Percentiles rank a stretch among this genome's conserved stretches.
Conservation (phyloP, 2,888 invertebrate genomes). For the Dasypolia templi region DNA sequence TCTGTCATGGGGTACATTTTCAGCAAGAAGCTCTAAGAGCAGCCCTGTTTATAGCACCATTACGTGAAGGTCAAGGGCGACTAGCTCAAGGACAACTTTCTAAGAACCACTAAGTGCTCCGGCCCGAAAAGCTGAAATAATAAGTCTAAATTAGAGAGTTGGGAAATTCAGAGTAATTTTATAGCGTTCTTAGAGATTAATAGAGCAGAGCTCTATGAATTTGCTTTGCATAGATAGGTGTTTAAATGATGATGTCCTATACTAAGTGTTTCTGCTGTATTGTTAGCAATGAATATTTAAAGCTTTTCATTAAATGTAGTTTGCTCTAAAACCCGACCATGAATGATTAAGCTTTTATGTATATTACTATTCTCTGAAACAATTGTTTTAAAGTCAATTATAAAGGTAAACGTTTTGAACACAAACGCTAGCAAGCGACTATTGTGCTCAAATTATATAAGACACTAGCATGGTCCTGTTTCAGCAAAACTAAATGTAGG, state of each 20-base stretch:
- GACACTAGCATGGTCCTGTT: neutral
- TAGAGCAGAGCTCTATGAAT: neutral
- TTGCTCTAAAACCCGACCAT: constrained; percentile 12
- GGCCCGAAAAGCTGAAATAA: constrained; percentile 36
- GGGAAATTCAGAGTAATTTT: constrained; percentile 19
- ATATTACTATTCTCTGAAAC: neutral
- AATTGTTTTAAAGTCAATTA: neutral
- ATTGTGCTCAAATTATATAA: neutral
- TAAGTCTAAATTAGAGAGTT: constrained; percentile 41
- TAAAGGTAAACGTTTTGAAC: neutral
- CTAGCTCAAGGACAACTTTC: constrained; percentile 48
- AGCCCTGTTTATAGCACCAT: constrained; percentile 32
- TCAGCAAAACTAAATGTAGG: neutral
- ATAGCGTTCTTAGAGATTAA: neutral
- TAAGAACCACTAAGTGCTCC: constrained; percentile 44
- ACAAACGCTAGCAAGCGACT: neutral
- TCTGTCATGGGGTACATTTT: constrained; percentile 31
- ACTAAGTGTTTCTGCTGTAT: neutral
- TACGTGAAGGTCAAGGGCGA: constrained; percentile 52
- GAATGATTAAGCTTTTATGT: neutral
- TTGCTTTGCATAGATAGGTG: neutral
- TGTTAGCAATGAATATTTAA: constrained; percentile 7
- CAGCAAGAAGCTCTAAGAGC: constrained; percentile 31
- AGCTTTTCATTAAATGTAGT: neutral
- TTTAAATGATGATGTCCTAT: neutral